Percentiles rank a stretch among this genome's conserved stretches.
Conservation (phyloP, 2,113 vertebrate species). For the Marmota monax region DNA sequence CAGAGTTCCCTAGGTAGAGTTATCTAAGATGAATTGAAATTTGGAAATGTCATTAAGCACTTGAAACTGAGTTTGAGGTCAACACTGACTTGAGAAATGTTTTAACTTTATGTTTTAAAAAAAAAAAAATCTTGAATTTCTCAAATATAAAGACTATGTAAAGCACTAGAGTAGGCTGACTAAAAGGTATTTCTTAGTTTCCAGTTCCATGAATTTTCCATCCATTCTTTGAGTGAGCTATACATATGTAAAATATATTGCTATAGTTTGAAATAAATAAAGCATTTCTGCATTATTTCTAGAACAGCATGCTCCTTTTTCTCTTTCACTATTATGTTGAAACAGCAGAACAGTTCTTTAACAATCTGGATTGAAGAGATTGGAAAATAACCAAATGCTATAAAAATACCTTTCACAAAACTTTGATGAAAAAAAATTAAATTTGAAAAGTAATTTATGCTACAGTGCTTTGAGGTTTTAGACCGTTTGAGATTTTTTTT, state of each 20-base stretch:
- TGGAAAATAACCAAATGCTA: slow-evolving; percentile 56
- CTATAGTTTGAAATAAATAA: slow-evolving; percentile 51
- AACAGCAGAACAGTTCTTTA: slow-evolving; percentile 11
- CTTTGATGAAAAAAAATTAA: slow-evolving; percentile 40
- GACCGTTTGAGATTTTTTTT: slow-evolving; percentile 37
- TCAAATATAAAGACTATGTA: background rate
- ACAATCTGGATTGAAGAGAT: background rate
- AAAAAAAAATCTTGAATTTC: slow-evolving; percentile 33
- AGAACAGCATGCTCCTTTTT: slow-evolving; percentile 13
- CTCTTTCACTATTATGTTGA: slow-evolving; percentile 12
- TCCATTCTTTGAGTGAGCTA: slow-evolving; percentile 5
- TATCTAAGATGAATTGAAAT: slow-evolving; percentile 63
- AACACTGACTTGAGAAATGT: slow-evolving; percentile 25
- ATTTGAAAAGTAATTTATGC: slow-evolving; percentile 51
- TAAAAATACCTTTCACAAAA: slow-evolving; percentile 33
- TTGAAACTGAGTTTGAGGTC: background rate
- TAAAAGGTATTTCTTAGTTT: slow-evolving; percentile 42
- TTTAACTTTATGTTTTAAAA: slow-evolving; percentile 44
- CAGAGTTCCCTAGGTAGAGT: background rate
- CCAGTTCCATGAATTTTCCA: background rate
- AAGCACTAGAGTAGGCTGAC: background rate
- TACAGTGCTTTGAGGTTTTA: slow-evolving; percentile 52
- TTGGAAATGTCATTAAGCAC: background rate
- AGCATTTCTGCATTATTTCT: slow-evolving; percentile 41
- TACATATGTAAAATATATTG: background rate